Evolutionary conservation across 2,113 vertebrate genomes (phyloP), one percentile per base, ranked within the genome.

Genomic region (Andinoacara biseriatus): DNA sequence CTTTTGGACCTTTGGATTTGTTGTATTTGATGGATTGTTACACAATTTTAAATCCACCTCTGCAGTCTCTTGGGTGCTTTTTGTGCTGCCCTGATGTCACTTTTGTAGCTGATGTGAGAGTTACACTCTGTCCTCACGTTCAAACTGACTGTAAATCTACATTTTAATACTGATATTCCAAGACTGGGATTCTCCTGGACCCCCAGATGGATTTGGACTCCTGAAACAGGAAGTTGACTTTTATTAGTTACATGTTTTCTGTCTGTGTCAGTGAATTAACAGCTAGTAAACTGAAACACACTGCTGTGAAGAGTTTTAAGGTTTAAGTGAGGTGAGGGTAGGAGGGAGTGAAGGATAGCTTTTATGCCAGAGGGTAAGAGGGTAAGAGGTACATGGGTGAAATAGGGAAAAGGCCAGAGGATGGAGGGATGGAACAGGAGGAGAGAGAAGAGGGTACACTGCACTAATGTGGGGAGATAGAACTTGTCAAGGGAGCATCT

Each of bases 381-480:
- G 59, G 24, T 76, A 81, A 78, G 61, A 74, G 14, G 7, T 60
- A 58, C 54, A 83, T 74, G 61, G 56, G 69, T 78, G 67, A 77
- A 62, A 75, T 58, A 22, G 59, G 74, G 40, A 33, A 61, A 62
- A 74, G 35, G 31, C 26, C 40, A 82, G 79, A 65, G 43, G 65
- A 85, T 46, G 43, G 43, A 69, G 65, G 24, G 65, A 69, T 69
- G 65, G 43, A 22, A 69, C 40, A 69, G 43, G n/a, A 88, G 35
- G 20, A 72, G 69, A 79, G 49, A 33, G 33, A 67, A 26, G 40
- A 60, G 78, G 52, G 78, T 60, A 61, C 86, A 82, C 57, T 75
- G 67, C 86, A 88, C 86, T 94, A 87, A 94, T 92, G 89, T 87
- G 83, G 81, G 81, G 80, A 91, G 91, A 94, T 90, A 89, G 77